phyloP scores from a whole-genome alignment of 2,797 vertebrate species.

The Sparus aurata region DNA sequence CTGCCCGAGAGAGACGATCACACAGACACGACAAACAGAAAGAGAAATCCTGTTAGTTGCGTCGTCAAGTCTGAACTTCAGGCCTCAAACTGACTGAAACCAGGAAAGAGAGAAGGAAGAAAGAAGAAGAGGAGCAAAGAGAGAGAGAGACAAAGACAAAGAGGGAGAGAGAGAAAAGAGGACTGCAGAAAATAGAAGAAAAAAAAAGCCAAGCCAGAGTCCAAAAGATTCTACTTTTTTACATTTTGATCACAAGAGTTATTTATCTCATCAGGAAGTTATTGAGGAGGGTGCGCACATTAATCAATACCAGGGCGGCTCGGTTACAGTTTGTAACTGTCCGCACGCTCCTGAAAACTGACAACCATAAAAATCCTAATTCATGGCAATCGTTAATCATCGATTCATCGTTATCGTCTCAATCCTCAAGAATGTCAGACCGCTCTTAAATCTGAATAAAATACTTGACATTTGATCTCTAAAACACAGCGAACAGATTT shows the following conservation, averaged over 20 bases:
- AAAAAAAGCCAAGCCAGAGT: background rate
- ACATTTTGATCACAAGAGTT: too few species aligned
- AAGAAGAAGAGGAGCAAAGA: background rate
- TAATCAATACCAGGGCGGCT: background rate
- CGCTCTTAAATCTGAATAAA: background rate
- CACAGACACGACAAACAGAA: background rate
- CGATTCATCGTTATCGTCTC: too few species aligned
- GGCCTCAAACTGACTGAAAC: slow-evolving; percentile 1
- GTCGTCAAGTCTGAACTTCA: background rate
- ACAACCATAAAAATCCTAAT: too few species aligned
- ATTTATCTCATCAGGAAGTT: background rate
- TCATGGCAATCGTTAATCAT: too few species aligned
- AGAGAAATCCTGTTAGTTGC: slow-evolving; percentile 28
- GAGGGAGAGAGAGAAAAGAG: background rate
- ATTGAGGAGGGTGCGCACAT: too few species aligned
- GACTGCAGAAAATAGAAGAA: background rate
- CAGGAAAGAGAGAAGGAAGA: slow-evolving; percentile 3
- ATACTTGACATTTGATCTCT: too few species aligned
- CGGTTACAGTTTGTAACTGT: background rate
- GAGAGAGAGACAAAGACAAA: background rate
- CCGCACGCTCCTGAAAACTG: background rate
- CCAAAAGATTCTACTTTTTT: slow-evolving; percentile 41
- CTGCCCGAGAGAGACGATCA: slow-evolving; percentile 82
- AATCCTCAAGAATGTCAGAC: background rate
- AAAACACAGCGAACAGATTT: background rate